A percentile compares a stretch with the other conserved stretches of the same genome.
phyloP scores from a whole-genome alignment of 2,113 vertebrate genomes.

The Meles meles region DNA sequence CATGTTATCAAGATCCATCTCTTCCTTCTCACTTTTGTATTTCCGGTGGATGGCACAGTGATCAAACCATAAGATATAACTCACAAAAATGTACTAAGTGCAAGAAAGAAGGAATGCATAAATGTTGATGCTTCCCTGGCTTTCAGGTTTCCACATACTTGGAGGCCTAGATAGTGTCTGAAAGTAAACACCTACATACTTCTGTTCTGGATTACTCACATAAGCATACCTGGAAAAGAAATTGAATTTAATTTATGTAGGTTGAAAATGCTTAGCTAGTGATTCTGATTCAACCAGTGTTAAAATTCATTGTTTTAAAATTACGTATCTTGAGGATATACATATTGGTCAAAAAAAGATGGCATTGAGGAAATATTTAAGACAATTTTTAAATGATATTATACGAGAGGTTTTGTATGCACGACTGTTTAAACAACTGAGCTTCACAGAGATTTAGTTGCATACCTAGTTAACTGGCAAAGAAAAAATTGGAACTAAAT shows the following conservation, averaged over 20 bases:
- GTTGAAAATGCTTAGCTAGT: background rate
- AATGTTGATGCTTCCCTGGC: background rate
- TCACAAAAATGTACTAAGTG: background rate
- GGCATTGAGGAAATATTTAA: background rate
- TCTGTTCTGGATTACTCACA: background rate
- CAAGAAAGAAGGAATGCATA: background rate
- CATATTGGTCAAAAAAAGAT: background rate
- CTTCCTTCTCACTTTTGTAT: background rate
- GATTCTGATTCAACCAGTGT: background rate
- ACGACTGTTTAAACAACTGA: background rate
- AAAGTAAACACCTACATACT: background rate
- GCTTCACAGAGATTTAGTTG: background rate
- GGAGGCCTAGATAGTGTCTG: background rate
- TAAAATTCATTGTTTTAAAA: background rate
- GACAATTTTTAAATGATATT: background rate
- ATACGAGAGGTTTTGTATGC: background rate
- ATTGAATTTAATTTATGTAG: background rate
- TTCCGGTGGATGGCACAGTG: background rate
- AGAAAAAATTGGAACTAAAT: background rate
- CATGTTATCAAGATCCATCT: background rate
- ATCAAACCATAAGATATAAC: background rate
- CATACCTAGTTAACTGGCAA: background rate
- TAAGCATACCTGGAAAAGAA: background rate
- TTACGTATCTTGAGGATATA: background rate
- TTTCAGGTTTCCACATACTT: background rate